phyloP scores from a whole-genome alignment of 2,888 invertebrate species.

The Xanthia togata region DNA sequence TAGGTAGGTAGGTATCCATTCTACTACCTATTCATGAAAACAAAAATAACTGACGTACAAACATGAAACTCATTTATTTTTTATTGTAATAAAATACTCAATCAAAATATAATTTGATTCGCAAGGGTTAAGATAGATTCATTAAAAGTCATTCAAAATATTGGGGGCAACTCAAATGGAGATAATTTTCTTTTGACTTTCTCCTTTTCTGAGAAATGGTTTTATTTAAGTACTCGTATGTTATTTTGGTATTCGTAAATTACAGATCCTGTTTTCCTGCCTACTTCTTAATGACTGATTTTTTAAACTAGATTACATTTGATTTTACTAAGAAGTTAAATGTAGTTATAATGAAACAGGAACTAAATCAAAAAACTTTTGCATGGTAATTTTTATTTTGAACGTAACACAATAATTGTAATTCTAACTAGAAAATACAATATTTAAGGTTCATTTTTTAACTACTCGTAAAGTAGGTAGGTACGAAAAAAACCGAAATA shows the following conservation, averaged over 20 bases:
- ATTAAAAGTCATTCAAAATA: slow-evolving; percentile 70
- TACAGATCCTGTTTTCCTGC: too few relatives aligned
- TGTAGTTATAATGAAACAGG: too few relatives aligned
- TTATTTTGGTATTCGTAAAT: too few relatives aligned
- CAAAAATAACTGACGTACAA: background rate
- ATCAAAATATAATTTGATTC: slow-evolving; percentile 65
- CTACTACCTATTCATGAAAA: background rate
- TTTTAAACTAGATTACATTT: too few relatives aligned
- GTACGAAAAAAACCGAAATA: background rate
- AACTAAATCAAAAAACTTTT: background rate
- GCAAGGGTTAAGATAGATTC: slow-evolving; percentile 58
- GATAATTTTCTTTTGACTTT: slow-evolving; percentile 46
- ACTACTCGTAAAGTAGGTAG: too few relatives aligned
- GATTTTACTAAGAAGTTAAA: too few relatives aligned
- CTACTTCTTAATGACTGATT: too few relatives aligned
- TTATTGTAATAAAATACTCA: slow-evolving; percentile 54
- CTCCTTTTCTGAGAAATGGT: slow-evolving; percentile 4
- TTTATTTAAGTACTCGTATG: slow-evolving; percentile 6
- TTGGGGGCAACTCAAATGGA: slow-evolving; percentile 49
- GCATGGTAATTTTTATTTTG: background rate
- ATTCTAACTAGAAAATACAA: background rate
- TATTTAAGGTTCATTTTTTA: background rate
- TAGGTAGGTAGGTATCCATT: background rate
- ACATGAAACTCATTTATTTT: slow-evolving; percentile 26
- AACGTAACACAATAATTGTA: too few relatives aligned